Conservation (phyloP, 2,797 vertebrate genomes). For the Poeciliopsis gracilis region DNA sequence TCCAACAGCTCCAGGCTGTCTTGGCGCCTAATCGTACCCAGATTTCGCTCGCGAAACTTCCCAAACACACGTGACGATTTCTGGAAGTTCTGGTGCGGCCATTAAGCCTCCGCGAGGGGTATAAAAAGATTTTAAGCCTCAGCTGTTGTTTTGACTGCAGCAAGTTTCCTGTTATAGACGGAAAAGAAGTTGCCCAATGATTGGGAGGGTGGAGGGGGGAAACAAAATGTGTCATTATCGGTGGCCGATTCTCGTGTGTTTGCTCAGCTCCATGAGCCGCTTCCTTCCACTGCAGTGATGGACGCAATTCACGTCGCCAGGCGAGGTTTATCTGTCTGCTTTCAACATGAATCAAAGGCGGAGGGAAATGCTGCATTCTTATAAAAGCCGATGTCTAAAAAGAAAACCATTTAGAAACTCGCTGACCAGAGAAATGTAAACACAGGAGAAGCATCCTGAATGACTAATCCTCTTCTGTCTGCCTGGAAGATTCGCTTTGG, state of each 20-base stretch:
- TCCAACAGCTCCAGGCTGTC: constrained; percentile 1
- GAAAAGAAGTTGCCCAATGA: constrained; percentile 1
- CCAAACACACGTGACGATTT: constrained; percentile 12
- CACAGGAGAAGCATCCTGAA: background rate
- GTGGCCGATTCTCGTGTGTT: constrained; percentile 8
- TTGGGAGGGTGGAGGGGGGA: no score
- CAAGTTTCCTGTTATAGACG: constrained; percentile 19
- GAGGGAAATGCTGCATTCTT: background rate
- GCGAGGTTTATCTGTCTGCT: background rate
- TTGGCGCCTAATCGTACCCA: constrained; percentile 21
- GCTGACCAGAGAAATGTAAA: background rate
- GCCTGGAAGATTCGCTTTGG: background rate
- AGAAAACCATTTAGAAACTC: background rate
- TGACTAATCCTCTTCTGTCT: background rate
- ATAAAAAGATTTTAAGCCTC: constrained; percentile 28
- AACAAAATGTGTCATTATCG: background rate
- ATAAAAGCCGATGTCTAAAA: background rate
- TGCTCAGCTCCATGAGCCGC: background rate
- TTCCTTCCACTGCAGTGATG: background rate
- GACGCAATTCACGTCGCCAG: background rate
- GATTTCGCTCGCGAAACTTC: constrained; percentile 46
- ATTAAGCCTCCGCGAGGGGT: constrained; percentile 22
- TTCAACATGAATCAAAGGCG: background rate
- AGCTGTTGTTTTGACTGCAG: constrained; percentile 20
- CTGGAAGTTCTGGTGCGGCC: constrained; percentile 21